Conservation (phyloP, 2,888 invertebrate genomes). For the Norana najaformis region DNA sequence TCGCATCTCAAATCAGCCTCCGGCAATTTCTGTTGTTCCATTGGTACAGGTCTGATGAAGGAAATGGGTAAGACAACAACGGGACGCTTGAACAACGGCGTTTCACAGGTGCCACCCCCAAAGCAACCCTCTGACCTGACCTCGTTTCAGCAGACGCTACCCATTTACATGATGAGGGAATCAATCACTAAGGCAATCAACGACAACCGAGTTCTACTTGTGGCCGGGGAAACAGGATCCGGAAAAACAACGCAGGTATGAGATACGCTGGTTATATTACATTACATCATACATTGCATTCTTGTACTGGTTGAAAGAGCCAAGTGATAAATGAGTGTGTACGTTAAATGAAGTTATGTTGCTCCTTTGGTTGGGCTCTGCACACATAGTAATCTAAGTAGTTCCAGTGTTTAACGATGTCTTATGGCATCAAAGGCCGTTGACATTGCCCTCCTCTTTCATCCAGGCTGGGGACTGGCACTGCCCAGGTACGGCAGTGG, state of each 20-base stretch:
- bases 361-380: no score
- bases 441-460: no score
- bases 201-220: conserved; percentile 71
- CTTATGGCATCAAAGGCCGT: no score
- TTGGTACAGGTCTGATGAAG: conserved; percentile 48
- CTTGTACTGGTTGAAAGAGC: no score
- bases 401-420: no score
- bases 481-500: no score
- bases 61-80: conserved; percentile 66
- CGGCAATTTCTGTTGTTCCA: not conserved
- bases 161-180: conserved; percentile 72
- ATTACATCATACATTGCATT: not conserved
- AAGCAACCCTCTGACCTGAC: conserved; percentile 55
- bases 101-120: conserved; percentile 71
- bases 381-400: no score
- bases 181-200: conserved; percentile 72
- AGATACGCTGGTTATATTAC: not conserved
- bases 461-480: no score
- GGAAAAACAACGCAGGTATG: conserved; percentile 89
- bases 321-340: no score
- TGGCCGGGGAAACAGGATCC: conserved; percentile 78
- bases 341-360: no score
- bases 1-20: no score
- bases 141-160: conserved; percentile 69
- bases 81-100: conserved; percentile 73